phyloP scores from a whole-genome alignment of 35 echinoderm and acorn worm species.

The Ophioderma brevispina region DNA sequence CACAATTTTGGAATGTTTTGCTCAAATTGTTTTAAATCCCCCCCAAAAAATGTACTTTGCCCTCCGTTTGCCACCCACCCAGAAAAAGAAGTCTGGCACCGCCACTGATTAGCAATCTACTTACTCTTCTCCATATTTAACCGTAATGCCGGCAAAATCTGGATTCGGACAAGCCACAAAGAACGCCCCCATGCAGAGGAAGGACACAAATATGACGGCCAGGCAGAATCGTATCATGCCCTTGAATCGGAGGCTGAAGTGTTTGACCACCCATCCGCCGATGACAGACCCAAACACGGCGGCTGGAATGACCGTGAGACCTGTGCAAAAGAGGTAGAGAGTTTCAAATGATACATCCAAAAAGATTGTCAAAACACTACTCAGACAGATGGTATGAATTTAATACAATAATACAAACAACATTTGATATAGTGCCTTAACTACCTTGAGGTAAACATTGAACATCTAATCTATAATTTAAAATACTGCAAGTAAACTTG shows the following conservation, averaged over 20 bases:
- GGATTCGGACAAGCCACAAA: slow-evolving; percentile 73
- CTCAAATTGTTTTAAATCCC: no score
- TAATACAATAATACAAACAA: not conserved
- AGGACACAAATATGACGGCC: slow-evolving; percentile 59
- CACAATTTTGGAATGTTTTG: no score
- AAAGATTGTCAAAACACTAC: no score
- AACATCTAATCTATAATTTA: no score
- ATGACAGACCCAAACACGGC: slow-evolving; percentile 69
- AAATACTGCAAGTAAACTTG: no score
- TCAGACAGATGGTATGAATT: no score
- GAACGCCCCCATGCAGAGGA: slow-evolving; percentile 74
- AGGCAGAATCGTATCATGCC: slow-evolving; percentile 96
- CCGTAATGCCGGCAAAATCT: slow-evolving; percentile 82
- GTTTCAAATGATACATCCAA: no score
- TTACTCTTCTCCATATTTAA: slow-evolving; percentile 76
- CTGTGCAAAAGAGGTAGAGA: slow-evolving; percentile 13
- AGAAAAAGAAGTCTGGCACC: no score
- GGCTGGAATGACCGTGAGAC: slow-evolving; percentile 85
- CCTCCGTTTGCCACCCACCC: no score
- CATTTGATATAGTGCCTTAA: not conserved
- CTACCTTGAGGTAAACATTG: not conserved
- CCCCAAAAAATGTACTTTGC: no score
- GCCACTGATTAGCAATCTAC: no score
- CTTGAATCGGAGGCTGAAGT: slow-evolving; percentile 75
- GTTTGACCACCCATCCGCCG: slow-evolving; percentile 87